phyloP scores from a whole-genome alignment of 2,113 vertebrate species.

The Pelodiscus sinensis region DNA sequence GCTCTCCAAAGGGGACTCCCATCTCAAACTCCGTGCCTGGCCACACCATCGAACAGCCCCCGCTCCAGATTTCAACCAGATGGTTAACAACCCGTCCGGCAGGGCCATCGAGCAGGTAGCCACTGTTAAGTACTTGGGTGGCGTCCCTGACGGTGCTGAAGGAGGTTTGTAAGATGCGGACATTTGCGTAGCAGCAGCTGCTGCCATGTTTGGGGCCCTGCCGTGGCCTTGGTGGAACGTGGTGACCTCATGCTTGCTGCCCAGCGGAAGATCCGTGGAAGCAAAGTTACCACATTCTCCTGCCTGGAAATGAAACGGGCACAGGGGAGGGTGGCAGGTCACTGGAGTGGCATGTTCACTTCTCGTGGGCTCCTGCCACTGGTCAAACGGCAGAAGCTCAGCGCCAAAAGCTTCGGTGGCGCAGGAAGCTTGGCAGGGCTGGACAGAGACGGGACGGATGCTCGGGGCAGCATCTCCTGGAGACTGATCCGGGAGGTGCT shows the following conservation, averaged over 20 bases:
- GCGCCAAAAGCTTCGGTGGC: neutral
- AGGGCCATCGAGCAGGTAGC: neutral
- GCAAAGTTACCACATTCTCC: neutral
- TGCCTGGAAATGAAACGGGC: neutral
- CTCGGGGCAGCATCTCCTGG: neutral
- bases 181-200: neutral
- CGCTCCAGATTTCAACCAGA: neutral
- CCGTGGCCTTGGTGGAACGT: neutral
- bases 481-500: neutral
- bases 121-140: neutral
- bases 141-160: neutral
- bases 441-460: neutral
- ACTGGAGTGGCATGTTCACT: neutral
- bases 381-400: neutral
- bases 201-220: neutral
- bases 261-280: too few relatives aligned
- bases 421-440: neutral
- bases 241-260: neutral
- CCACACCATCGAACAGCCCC: neutral
- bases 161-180: neutral
- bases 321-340: neutral
- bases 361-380: neutral
- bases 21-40: neutral
- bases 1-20: neutral
- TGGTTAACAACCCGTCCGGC: neutral